phyloP scores from a whole-genome alignment of 2,888 invertebrate genomes.

The Seira ritae region DNA sequence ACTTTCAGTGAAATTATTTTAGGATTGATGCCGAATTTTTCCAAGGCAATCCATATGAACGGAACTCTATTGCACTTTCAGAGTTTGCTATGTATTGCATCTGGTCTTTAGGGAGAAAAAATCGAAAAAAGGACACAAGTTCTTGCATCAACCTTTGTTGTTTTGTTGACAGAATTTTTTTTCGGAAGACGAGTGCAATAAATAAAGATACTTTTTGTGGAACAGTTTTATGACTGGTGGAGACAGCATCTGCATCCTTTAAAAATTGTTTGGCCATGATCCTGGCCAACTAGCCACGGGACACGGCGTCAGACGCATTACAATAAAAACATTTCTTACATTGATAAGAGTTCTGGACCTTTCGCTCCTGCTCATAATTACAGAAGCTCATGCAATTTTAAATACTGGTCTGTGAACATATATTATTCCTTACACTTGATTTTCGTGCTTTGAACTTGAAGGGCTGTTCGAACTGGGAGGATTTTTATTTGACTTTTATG shows the following conservation, averaged over 20 bases:
- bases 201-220: slow-evolving; percentile 40
- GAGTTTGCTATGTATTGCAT: slow-evolving; percentile 53
- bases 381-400: slow-evolving; percentile 1
- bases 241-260: slow-evolving; percentile 60
- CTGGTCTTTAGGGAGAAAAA: slow-evolving; percentile 34
- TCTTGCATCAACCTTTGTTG: slow-evolving; percentile 37
- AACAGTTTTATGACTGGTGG: slow-evolving; percentile 46
- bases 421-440: too few relatives aligned
- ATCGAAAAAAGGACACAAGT: not conserved
- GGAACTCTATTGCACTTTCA: not conserved
- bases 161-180: slow-evolving; percentile 40
- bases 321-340: slow-evolving; percentile 4
- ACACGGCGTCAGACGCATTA: slow-evolving; percentile 55
- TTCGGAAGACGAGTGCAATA: slow-evolving; percentile 43
- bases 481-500: too few relatives aligned
- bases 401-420: slow-evolving; percentile 49
- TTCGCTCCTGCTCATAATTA: slow-evolving; percentile 22
- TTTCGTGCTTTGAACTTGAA: too few relatives aligned
- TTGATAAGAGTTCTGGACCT: slow-evolving; percentile 18
- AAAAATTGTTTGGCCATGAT: slow-evolving; percentile 49
- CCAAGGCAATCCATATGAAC: not conserved
- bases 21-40: not conserved
- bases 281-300: slow-evolving; percentile 57
- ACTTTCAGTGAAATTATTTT: not conserved
- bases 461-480: slow-evolving; percentile 35